Percentiles rank a stretch among this genome's conserved stretches.
Conservation (phyloP, 2,113 vertebrate genomes). For the Rostratula benghalensis region DNA sequence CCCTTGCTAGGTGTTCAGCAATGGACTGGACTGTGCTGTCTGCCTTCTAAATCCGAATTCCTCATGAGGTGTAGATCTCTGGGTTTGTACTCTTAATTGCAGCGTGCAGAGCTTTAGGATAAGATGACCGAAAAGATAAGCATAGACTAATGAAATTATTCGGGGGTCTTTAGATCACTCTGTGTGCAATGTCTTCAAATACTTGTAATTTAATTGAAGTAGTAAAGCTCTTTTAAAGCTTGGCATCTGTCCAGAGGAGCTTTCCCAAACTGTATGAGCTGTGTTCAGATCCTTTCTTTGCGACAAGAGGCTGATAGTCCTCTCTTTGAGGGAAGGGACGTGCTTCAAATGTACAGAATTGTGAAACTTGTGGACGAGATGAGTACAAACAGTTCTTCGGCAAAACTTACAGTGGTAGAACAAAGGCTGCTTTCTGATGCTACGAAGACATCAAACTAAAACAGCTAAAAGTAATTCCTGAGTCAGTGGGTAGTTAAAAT, state of each 20-base stretch:
- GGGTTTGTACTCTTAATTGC: neutral
- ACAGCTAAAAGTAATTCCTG: neutral
- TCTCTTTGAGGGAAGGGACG: rapidly evolving
- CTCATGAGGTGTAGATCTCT: neutral
- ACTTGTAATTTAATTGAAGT: neutral
- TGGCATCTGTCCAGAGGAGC: neutral
- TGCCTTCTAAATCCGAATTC: neutral
- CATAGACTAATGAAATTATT: neutral
- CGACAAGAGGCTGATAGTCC: neutral
- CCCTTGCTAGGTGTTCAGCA: neutral
- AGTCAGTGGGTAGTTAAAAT: neutral
- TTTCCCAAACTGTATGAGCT: neutral
- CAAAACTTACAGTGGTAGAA: neutral
- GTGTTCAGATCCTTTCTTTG: neutral
- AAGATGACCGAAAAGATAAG: neutral
- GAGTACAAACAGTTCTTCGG: neutral
- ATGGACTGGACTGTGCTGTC: neutral
- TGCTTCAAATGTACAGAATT: neutral
- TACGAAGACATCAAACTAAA: neutral
- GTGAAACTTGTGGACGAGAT: neutral
- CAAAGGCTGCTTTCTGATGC: neutral
- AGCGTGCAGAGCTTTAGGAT: neutral
- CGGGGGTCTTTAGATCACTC: neutral
- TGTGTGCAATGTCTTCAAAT: neutral
- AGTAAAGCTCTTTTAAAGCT: neutral